Percentiles rank a stretch among this genome's conserved stretches.
Conservation (phyloP, 2,113 vertebrate species). For the Galbula dea region DNA sequence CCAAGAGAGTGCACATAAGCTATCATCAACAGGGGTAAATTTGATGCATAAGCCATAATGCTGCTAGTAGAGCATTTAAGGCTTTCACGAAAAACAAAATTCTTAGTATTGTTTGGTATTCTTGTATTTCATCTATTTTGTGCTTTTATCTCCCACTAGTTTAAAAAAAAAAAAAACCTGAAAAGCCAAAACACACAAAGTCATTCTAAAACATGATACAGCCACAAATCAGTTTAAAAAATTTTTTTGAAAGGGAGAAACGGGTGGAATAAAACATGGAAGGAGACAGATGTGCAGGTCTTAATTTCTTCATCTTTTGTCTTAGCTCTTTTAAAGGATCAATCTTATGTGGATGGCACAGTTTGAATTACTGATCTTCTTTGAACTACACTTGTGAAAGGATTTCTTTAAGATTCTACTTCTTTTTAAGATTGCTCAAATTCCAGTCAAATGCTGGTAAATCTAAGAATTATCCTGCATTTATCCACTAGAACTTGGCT, state of each 20-base stretch:
- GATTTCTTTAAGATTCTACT: background rate
- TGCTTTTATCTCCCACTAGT: background rate
- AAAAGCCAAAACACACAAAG: background rate
- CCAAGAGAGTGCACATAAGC: slow-evolving; percentile 50
- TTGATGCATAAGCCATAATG: background rate
- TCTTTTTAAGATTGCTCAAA: background rate
- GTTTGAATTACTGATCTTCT: background rate
- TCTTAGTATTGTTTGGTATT: background rate
- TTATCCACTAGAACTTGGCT: background rate
- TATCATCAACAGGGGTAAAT: slow-evolving; percentile 12
- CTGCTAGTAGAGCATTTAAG: background rate
- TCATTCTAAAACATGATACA: background rate
- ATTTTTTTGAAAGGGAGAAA: background rate
- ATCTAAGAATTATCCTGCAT: background rate
- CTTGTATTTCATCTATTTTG: background rate
- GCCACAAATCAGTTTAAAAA: background rate
- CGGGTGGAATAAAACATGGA: background rate
- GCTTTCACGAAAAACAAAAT: slow-evolving; percentile 2
- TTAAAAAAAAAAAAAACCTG: background rate
- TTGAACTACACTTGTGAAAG: background rate
- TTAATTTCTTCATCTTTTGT: background rate
- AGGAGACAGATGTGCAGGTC: background rate
- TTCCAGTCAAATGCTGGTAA: background rate
- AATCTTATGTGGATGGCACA: background rate
- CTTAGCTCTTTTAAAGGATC: background rate